A percentile compares a stretch with the other conserved stretches of the same genome.
These are phyloP conservation scores for Pseudomugil gertrudae DNA, from an alignment of 2,797 vertebrate genomes.

Conservation along the genomic window DNA sequence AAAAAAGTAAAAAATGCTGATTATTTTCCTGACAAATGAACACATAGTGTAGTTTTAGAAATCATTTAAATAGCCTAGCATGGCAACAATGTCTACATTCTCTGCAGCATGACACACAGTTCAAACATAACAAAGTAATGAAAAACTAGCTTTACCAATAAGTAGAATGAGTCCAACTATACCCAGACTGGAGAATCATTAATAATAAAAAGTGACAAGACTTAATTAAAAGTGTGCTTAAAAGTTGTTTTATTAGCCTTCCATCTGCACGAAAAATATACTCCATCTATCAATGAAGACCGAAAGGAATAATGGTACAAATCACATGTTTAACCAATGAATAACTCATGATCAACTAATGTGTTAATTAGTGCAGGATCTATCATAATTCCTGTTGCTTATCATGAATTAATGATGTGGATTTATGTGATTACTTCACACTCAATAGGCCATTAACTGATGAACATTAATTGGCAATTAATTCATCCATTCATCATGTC, in stretches of 20 bases:
- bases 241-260: no score
- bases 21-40: not conserved
- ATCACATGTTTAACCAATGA: no score
- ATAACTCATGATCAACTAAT: no score
- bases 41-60: not conserved
- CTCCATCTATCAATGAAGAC: not conserved
- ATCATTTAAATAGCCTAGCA: not conserved
- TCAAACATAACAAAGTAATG: not conserved
- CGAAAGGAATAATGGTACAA: not conserved
- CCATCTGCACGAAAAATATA: not conserved
- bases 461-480: no score
- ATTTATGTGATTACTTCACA: no score
- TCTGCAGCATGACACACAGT: not conserved
- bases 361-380: no score
- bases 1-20: not conserved
- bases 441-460: no score
- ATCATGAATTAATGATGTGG: no score
- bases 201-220: not conserved
- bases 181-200: not conserved
- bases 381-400: no score
- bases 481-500: no score
- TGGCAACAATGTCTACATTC: not conserved
- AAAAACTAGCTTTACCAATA: not conserved
- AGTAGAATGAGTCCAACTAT: not conserved
- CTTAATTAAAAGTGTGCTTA: no score